Percentiles rank a stretch among this genome's conserved stretches.
These are phyloP conservation scores for Brachirus orientalis DNA, from an alignment of 2,113 vertebrate genomes.

Conservation along the genomic window DNA sequence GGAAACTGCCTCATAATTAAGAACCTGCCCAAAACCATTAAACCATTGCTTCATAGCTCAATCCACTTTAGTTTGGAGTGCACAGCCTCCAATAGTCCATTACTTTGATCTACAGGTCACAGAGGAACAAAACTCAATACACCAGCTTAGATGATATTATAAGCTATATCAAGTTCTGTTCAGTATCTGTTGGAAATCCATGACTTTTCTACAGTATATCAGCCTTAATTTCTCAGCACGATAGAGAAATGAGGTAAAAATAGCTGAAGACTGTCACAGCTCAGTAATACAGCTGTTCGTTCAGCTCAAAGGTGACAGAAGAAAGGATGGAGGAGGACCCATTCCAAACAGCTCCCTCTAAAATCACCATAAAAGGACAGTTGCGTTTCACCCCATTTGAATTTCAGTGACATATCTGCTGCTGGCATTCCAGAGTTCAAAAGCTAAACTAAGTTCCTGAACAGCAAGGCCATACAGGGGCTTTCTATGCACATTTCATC, in stretches of 20 bases:
- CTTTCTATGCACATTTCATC: slow-evolving; percentile 11
- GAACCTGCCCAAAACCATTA: slow-evolving; percentile 72
- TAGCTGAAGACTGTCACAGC: slow-evolving; percentile 67
- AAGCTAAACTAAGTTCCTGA: slow-evolving; percentile 36
- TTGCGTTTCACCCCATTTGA: slow-evolving; percentile 55
- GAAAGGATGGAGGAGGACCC: slow-evolving; percentile 61
- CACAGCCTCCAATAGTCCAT: slow-evolving; percentile 69
- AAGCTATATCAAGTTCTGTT: slow-evolving; percentile 67
- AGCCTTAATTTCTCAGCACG: slow-evolving; percentile 57
- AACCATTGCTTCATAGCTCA: slow-evolving; percentile 55
- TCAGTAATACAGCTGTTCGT: slow-evolving; percentile 57
- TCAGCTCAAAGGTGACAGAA: slow-evolving; percentile 54
- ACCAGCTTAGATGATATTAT: slow-evolving; percentile 57
- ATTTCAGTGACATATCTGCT: slow-evolving; percentile 50
- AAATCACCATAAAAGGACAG: slow-evolving; percentile 61
- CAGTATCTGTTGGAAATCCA: slow-evolving; percentile 43
- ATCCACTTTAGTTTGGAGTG: slow-evolving; percentile 55
- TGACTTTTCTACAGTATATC: slow-evolving; percentile 62
- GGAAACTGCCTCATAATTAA: slow-evolving; percentile 72
- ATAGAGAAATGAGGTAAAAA: slow-evolving; percentile 62
- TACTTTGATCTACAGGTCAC: slow-evolving; percentile 78
- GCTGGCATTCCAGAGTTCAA: slow-evolving; percentile 34
- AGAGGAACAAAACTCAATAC: slow-evolving; percentile 73
- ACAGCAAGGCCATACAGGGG: slow-evolving; percentile 6
- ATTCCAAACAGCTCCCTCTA: slow-evolving; percentile 60